Evolutionary conservation across 64 coral and sea anemone genomes (phyloP), one percentile per base, ranked within the genome.

Genomic region (Stichodactyla helianthus): DNA sequence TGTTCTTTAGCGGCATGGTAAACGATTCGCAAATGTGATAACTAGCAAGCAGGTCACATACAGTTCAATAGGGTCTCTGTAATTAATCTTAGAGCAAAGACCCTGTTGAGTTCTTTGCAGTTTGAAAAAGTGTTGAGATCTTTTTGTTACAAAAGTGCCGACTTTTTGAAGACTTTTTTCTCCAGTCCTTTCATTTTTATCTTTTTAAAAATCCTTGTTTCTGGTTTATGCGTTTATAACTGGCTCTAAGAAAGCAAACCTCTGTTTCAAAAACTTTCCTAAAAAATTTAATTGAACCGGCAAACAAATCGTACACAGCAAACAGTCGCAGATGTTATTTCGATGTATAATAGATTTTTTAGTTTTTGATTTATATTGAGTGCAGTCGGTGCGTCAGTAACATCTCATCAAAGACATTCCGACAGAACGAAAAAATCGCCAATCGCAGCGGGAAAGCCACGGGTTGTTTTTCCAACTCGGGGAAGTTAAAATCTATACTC

Each of bases 21-120:
- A 81, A 81, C 78, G 78, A 51, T 52, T 81, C 50, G 52, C 52
- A 81, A 81, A 81, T 81, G 52, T 81, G 78, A 51, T 81, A 81
- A 81, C 50, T 81, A 81, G 5, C 50, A 20, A 13, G 25, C 78
- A 81, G 78, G 78, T 81, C 78, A 81, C 78, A 81, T 54, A 19
- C 19, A 10, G 35, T 52, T 81, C 78, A 81, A 81, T 81, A 54
- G 52, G 78, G 18, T 81, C 52, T 81, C 78, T 20, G 78, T 81
- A 53, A 81, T 81, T 81, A 27, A 74, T 74, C 68, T 27, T 74
- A 31, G 27, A 74, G 68, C 10, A 74, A 74, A 28, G 26, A 27
- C 68, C 25, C 26, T 26, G 22, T 27, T 11, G 68, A 74, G 17
- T 74, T 28, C 68, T 74, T 74, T 10, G 68, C 23, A 12, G 68